Percentiles rank a stretch among this genome's conserved stretches.
Conservation (phyloP, 2,888 invertebrate species). For the Deroplatys truncata region DNA sequence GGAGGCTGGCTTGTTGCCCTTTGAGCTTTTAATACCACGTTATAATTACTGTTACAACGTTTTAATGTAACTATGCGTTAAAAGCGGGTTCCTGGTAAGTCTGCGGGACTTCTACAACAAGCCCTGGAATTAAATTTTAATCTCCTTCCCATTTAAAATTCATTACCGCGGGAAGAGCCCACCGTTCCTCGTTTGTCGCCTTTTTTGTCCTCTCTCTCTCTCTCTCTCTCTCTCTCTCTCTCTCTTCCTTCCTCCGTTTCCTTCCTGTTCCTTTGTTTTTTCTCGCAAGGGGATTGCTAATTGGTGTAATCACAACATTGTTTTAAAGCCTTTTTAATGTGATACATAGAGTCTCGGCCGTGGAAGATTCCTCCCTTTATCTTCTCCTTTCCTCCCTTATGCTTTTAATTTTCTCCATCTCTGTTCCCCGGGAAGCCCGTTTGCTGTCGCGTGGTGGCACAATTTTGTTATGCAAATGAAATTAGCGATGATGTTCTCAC, state of each 20-base stretch:
- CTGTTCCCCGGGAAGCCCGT: background rate
- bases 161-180: constrained; percentile 17
- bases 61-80: constrained; percentile 3
- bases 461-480: constrained; percentile 31
- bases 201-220: constrained; percentile 8
- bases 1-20: background rate
- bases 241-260: constrained; percentile 11
- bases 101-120: background rate
- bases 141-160: constrained; percentile 26
- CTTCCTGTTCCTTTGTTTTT: constrained; percentile 18
- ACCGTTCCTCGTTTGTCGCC: constrained; percentile 17
- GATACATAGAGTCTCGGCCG: background rate
- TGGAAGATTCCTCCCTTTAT: constrained; percentile 10
- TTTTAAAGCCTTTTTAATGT: constrained; percentile 20
- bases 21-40: constrained; percentile 5
- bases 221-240: no score
- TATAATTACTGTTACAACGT: constrained; percentile 5
- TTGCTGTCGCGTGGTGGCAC: background rate
- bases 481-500: constrained; percentile 30
- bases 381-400: constrained; percentile 23
- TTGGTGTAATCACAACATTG: constrained; percentile 26
- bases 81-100: background rate
- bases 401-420: constrained; percentile 29
- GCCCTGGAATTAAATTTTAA: constrained; percentile 21
- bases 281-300: constrained; percentile 13